A percentile compares a stretch with the other conserved stretches of the same genome.
phyloP scores from a whole-genome alignment of 1,140 invertebrate genomes.

The Babylonia areolata region DNA sequence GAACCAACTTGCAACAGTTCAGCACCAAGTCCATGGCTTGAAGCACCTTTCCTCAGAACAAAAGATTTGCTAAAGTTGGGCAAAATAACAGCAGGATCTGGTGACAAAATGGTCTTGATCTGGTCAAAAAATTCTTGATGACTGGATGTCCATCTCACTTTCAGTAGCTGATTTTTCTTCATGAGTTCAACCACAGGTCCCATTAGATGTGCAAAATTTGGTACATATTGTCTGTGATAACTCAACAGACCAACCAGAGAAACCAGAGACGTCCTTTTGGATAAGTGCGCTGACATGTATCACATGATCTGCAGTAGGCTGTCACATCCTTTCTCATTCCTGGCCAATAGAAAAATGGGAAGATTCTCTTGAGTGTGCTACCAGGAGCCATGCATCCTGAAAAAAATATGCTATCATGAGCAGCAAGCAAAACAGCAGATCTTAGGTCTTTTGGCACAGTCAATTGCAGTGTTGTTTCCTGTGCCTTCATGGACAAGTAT shows the following conservation, averaged over 20 bases:
- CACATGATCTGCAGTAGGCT: too few species aligned
- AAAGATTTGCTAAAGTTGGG: slow-evolving; percentile 68
- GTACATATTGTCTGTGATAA: slow-evolving; percentile 71
- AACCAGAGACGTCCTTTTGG: too few species aligned
- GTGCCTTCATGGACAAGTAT: too few species aligned
- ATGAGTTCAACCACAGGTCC: background rate
- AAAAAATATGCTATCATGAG: too few species aligned
- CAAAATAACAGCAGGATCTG: slow-evolving; percentile 52
- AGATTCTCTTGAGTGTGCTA: too few species aligned
- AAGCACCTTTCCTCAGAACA: slow-evolving; percentile 63
- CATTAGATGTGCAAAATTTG: slow-evolving; percentile 43
- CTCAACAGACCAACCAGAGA: background rate
- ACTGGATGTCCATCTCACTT: background rate
- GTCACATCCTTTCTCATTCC: too few species aligned
- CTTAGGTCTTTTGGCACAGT: too few species aligned
- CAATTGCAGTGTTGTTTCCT: too few species aligned
- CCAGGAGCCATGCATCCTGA: too few species aligned
- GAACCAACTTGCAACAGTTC: slow-evolving; percentile 50
- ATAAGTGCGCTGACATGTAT: too few species aligned
- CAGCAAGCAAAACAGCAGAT: too few species aligned
- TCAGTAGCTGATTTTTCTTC: background rate
- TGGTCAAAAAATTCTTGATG: background rate
- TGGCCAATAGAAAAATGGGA: too few species aligned
- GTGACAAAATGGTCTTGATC: slow-evolving; percentile 39
- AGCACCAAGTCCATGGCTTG: slow-evolving; percentile 47